phyloP scores from a whole-genome alignment of 1,140 invertebrate genomes.

The Cyclargus thomasi region DNA sequence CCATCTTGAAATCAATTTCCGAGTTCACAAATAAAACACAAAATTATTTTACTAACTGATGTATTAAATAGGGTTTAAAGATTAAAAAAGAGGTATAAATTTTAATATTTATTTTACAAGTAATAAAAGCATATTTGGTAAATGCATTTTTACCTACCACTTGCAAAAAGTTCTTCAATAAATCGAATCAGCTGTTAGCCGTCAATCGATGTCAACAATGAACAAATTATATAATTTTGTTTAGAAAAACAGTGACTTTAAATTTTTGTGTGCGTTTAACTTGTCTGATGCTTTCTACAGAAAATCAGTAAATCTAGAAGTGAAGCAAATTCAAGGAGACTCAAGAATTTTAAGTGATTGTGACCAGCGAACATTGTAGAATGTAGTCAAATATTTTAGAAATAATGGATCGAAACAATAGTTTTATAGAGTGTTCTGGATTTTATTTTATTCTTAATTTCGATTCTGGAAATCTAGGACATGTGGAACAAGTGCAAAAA shows the following conservation, averaged over 20 bases:
- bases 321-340: slow-evolving; percentile 39
- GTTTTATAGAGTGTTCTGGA: slow-evolving; percentile 76
- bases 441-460: slow-evolving; percentile 87
- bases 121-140: slow-evolving; percentile 28
- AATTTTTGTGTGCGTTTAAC: slow-evolving; percentile 60
- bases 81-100: slow-evolving; percentile 41
- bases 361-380: slow-evolving; percentile 47
- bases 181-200: slow-evolving; percentile 74
- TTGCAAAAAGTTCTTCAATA: slow-evolving; percentile 64
- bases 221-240: slow-evolving; percentile 75
- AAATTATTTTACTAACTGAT: not conserved
- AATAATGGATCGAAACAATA: slow-evolving; percentile 53
- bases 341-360: slow-evolving; percentile 30
- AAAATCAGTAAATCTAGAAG: slow-evolving; percentile 52
- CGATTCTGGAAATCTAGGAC: slow-evolving; percentile 90
- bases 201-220: slow-evolving; percentile 75
- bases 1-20: slow-evolving; percentile 69
- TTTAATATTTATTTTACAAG: slow-evolving; percentile 41
- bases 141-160: slow-evolving; percentile 28
- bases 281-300: slow-evolving; percentile 45
- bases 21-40: slow-evolving; percentile 35
- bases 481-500: slow-evolving; percentile 81
- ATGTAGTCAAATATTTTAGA: slow-evolving; percentile 58
- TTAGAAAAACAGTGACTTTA: slow-evolving; percentile 71
- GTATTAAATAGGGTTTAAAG: slow-evolving; percentile 18